A percentile compares a stretch with the other conserved stretches of the same genome.
These are phyloP conservation scores for Procambarus virginalis DNA, from an alignment of 1,140 invertebrate species.

Conservation along the genomic window DNA sequence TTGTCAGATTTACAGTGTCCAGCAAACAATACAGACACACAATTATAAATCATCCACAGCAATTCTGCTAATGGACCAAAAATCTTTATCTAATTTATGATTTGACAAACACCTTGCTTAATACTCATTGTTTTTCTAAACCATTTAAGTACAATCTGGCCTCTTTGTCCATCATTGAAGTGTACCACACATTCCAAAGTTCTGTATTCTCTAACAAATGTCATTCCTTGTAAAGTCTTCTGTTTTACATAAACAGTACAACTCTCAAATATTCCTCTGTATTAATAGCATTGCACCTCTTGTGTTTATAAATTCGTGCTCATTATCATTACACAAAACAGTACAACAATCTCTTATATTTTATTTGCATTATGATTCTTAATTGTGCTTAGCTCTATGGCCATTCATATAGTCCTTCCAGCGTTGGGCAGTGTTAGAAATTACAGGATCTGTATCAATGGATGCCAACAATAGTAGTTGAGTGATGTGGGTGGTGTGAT, in stretches of 20 bases:
- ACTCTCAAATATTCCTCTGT: neutral
- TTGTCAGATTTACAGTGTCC: slow-evolving; percentile 31
- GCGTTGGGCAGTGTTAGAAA: slow-evolving; percentile 88
- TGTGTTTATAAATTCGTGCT: neutral
- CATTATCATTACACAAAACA: neutral
- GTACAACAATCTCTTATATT: neutral
- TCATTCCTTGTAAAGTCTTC: neutral
- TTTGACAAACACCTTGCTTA: neutral
- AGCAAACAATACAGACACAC: slow-evolving; percentile 30
- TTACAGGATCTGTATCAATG: slow-evolving; percentile 84
- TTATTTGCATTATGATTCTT: neutral
- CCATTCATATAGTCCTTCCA: slow-evolving; percentile 98
- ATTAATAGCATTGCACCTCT: neutral
- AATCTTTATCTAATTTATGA: slow-evolving; percentile 2
- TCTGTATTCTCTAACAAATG: neutral
- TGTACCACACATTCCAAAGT: neutral
- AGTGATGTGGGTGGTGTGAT: slow-evolving; percentile 98
- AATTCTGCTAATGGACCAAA: slow-evolving; percentile 35
- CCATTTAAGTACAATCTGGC: neutral
- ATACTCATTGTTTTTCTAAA: neutral
- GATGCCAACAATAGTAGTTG: slow-evolving; percentile 92
- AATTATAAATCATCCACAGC: slow-evolving; percentile 12
- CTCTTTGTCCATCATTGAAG: neutral
- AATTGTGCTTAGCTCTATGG: slow-evolving; percentile 94
- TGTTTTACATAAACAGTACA: neutral